phyloP scores from a whole-genome alignment of 2,113 vertebrate species.

The human (Homo sapiens) region GRCh38 chr1:51955501-51956000 shows the following conservation, averaged over 20 bases:
- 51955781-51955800: conserved; percentile 43
- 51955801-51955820: background rate
- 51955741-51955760: background rate
- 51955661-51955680: no score
- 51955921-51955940: conserved; percentile 73
- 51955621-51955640: no score
- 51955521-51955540: no score
- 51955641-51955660: no score
- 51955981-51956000: conserved; percentile 51
- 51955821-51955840: background rate
- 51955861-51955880: conserved; percentile 11
- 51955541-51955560: no score
- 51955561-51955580: no score
- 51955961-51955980: conserved; percentile 47
- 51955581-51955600: no score
- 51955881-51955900: conserved; percentile 62
- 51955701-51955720: background rate
- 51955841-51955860: background rate
- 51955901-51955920: conserved; percentile 71
- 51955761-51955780: background rate
- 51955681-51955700: no score
- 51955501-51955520: no score
- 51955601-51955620: no score
- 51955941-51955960: conserved; percentile 59
- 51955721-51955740: background rate